Evolutionary conservation across 2,797 vertebrate species (phyloP).

Genomic region (Betta splendens): DNA sequence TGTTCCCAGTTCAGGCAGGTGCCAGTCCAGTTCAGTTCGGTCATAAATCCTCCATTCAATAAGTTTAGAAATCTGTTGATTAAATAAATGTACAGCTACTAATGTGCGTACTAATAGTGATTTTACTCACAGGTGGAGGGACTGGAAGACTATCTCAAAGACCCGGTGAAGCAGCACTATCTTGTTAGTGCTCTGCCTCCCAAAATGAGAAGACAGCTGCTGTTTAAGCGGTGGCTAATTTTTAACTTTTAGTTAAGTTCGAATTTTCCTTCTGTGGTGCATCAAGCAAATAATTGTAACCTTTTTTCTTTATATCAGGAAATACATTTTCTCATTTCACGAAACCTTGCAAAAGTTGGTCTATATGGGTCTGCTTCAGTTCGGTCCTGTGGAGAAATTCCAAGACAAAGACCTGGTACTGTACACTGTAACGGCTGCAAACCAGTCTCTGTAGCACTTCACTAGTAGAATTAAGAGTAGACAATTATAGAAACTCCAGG

Average conservation of each 20-base stretch:
- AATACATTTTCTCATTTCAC: slow-evolving; percentile 89
- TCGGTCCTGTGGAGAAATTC: slow-evolving; percentile 90
- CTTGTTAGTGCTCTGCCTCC: slow-evolving; percentile 87
- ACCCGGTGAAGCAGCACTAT: slow-evolving; percentile 89
- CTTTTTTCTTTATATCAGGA: slow-evolving; percentile 73
- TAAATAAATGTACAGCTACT: neutral
- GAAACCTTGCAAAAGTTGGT: slow-evolving; percentile 90
- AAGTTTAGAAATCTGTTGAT: too few relatives aligned
- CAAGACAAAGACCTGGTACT: slow-evolving; percentile 96
- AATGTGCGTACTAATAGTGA: too few relatives aligned
- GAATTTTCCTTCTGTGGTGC: neutral
- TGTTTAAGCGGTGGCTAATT: slow-evolving; percentile 91
- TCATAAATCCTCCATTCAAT: too few relatives aligned
- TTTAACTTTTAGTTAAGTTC: too few relatives aligned
- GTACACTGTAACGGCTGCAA: slow-evolving; percentile 70
- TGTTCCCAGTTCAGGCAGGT: too few relatives aligned
- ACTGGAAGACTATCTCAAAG: slow-evolving; percentile 88
- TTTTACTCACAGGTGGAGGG: slow-evolving; percentile 84
- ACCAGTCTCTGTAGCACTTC: neutral
- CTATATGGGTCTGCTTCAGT: slow-evolving; percentile 96
- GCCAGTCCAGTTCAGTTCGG: too few relatives aligned
- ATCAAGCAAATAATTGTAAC: neutral
- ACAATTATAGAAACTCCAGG: neutral
- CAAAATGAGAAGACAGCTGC: slow-evolving; percentile 86
- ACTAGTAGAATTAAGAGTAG: neutral